Conservation (phyloP, 2,113 vertebrate species). For the Speoplatyrhinus poulsoni region DNA sequence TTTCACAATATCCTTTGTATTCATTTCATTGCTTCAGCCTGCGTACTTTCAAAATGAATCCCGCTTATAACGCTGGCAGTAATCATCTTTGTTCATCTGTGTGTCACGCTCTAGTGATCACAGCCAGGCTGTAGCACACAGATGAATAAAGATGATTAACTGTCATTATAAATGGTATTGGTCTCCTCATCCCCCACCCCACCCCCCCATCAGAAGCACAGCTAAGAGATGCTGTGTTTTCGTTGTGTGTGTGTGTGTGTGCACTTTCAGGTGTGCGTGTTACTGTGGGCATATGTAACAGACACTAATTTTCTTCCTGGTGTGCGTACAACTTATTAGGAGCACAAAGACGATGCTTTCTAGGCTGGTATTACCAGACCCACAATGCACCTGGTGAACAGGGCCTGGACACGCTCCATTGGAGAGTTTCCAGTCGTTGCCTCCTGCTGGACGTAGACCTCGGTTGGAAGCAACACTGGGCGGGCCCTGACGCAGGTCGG, state of each 20-base stretch:
- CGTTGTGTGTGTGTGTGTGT: slow-evolving; percentile 39
- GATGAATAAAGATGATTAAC: slow-evolving; percentile 74
- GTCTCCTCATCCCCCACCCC: slow-evolving; percentile 45
- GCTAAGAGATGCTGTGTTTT: slow-evolving; percentile 31
- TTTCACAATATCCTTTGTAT: slow-evolving; percentile 64
- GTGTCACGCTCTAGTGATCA: slow-evolving; percentile 43
- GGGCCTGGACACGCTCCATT: no score
- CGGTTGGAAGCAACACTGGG: no score
- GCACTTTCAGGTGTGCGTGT: neutral
- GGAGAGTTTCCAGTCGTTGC: no score
- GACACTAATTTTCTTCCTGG: neutral
- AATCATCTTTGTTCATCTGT: slow-evolving; percentile 36
- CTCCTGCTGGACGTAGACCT: no score
- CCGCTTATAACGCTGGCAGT: neutral
- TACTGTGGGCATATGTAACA: slow-evolving; percentile 39
- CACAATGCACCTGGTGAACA: no score
- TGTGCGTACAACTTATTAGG: neutral
- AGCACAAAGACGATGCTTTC: no score
- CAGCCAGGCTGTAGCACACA: slow-evolving; percentile 52
- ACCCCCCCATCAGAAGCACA: slow-evolving; percentile 33
- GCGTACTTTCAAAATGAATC: slow-evolving; percentile 61
- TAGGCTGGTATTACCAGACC: no score
- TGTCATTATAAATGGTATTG: slow-evolving; percentile 65
- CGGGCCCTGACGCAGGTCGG: no score
- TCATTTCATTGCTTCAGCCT: slow-evolving; percentile 56